Evolutionary conservation across 2,113 vertebrate species (phyloP), one percentile per base, ranked within the genome.

Genomic region (Leuciscus idus): DNA sequence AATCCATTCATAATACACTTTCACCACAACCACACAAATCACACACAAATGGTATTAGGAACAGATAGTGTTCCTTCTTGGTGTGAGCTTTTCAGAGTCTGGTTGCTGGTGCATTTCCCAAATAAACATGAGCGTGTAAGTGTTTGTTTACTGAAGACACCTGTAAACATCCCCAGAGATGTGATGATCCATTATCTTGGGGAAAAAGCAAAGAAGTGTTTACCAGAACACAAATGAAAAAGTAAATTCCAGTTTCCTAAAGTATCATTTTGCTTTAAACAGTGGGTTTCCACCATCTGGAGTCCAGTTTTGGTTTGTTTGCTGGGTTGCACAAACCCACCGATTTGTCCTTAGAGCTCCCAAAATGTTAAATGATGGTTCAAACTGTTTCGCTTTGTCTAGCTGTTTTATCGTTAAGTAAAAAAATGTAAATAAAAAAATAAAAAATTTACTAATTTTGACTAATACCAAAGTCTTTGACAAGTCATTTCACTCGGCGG

Each of bases 211-310:
- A 50, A 28, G 2, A 28, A 28, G 55, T 50, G 74, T 52, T 50
- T 75, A 28, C 46, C 73, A 75, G n/a, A 50, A 50, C 73, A 75
- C 43, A 76, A 19, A 26, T 39, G 17, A 50, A 52, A 76, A 52
- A 33, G 28, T 55, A 17, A 57, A 21, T 19, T 55, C 19, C 28
- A 21, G 7, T 28, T 55, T 55, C 55, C 43, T 52, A 19, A 55
- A 55, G 74, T 52, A 52, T 19, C 26, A 52, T 10, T 48, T 17
- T 76, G 48, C 50, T 9, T 19, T 33, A 11, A 72, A 72, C 9
- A 19, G 33, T 70, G 19, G 46, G 30, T 76, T 50, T 52, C 74
- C 74, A 55, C n/a, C 68, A 77, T 52, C 74, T 52, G 74, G 15
- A 50, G 26, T 19, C 46, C 64, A 52, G n/a, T 33, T 55, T 57